Conservation (phyloP, 2,113 vertebrate genomes). For the Strix aluco region DNA sequence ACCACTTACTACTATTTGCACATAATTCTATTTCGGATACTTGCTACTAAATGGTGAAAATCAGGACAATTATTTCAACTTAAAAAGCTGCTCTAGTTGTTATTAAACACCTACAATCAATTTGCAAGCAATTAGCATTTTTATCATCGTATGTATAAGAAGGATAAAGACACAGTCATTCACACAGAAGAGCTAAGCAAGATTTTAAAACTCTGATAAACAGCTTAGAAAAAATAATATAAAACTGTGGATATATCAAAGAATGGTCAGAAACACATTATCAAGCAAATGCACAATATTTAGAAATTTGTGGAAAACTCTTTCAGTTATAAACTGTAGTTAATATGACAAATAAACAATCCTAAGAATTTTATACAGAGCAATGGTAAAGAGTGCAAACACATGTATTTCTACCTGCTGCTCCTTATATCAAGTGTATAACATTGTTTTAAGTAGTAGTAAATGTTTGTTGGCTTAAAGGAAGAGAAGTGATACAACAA, state of each 20-base stretch:
- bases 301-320: background rate
- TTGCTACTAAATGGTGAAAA: background rate
- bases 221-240: background rate
- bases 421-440: background rate
- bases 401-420: background rate
- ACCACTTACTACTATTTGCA: background rate
- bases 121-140: background rate
- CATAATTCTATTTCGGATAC: background rate
- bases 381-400: background rate
- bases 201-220: background rate
- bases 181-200: background rate
- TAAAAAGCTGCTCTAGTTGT: background rate
- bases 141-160: background rate
- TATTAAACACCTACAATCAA: background rate
- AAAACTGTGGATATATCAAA: background rate
- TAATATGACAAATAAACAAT: background rate
- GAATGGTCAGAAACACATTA: background rate
- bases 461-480: constrained; percentile 25
- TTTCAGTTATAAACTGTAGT: background rate
- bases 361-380: background rate
- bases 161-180: background rate
- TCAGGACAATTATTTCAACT: background rate
- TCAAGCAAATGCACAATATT: background rate
- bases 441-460: constrained; percentile 10
- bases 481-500: constrained; percentile 34